These are phyloP conservation scores for Sceloporus tristichus DNA, from an alignment of 2,113 vertebrate species.

Conservation along the genomic window DNA sequence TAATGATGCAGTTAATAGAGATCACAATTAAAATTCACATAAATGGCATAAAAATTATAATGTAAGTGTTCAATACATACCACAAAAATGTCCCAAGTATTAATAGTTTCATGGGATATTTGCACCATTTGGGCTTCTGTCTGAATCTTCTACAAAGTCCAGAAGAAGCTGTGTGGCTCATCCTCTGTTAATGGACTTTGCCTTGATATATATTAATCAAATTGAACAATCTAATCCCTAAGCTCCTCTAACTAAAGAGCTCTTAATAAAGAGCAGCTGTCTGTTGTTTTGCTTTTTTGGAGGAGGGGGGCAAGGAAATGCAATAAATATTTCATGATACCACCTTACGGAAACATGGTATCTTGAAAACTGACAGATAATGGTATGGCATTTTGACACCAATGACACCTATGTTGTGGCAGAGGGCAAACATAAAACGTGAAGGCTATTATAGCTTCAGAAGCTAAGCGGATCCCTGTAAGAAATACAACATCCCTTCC, in stretches of 20 bases:
- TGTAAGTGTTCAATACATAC: too few species aligned
- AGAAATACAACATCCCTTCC: background rate
- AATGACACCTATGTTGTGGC: fast-evolving
- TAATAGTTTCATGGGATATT: background rate
- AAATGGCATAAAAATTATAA: too few species aligned
- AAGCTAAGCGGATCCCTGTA: background rate
- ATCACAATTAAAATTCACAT: too few species aligned
- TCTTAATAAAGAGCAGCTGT: constrained; percentile 29
- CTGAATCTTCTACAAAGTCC: background rate
- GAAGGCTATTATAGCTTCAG: background rate
- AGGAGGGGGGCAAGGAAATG: too few species aligned
- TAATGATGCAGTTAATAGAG: too few species aligned
- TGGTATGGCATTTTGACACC: too few species aligned
- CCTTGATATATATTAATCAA: background rate
- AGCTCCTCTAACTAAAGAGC: fast-evolving
- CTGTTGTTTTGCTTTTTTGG: constrained; percentile 4
- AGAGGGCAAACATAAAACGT: background rate
- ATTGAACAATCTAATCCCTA: background rate
- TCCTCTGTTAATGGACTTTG: background rate
- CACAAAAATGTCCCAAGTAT: too few species aligned
- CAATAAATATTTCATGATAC: too few species aligned
- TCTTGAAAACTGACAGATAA: background rate
- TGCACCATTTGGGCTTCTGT: background rate
- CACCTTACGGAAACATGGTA: background rate
- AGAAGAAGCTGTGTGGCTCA: background rate